These are phyloP conservation scores for Caenorhabditis tropicalis DNA, from an alignment of 1,140 invertebrate species.

Conservation along the genomic window DNA sequence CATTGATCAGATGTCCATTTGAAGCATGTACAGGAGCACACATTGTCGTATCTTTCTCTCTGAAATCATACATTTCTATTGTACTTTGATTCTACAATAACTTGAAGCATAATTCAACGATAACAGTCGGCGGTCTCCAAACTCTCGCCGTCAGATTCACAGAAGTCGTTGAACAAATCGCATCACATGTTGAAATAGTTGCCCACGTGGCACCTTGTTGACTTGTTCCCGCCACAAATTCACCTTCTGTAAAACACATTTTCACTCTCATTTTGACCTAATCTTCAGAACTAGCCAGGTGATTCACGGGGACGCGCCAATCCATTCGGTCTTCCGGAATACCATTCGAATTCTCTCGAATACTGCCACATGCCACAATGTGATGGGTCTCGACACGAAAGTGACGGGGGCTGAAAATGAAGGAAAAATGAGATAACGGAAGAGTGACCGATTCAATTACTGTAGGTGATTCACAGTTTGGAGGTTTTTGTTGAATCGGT, in stretches of 20 bases:
- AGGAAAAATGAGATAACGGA: not conserved
- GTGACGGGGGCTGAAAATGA: not conserved
- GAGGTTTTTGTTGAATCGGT: not conserved
- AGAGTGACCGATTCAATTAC: not conserved
- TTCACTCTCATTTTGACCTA: not conserved
- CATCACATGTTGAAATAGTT: conserved; percentile 45
- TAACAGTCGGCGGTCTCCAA: conserved; percentile 45
- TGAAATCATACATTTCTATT: conserved; percentile 2
- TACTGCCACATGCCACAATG: not conserved
- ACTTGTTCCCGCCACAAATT: conserved; percentile 21
- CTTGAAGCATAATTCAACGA: conserved; percentile 52
- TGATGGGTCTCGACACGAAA: not conserved
- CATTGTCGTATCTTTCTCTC: conserved; percentile 43
- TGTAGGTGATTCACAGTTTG: not conserved
- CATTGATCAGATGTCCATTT: conserved; percentile 37
- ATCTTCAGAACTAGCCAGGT: not conserved
- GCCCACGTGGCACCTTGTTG: conserved; percentile 18
- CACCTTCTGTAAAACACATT: conserved; percentile 16
- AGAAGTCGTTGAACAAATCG: conserved; percentile 28
- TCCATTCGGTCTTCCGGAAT: not conserved
- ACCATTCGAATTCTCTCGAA: conserved; percentile 28
- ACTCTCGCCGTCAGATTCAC: conserved; percentile 37
- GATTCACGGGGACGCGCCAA: not conserved
- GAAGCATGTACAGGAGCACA: conserved; percentile 44
- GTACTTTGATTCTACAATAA: conserved; percentile 4